A percentile compares a stretch with the other conserved stretches of the same genome.
These are phyloP conservation scores for Drosophila tropicalis DNA, from an alignment of 1,140 invertebrate genomes.

Conservation along the genomic window DNA sequence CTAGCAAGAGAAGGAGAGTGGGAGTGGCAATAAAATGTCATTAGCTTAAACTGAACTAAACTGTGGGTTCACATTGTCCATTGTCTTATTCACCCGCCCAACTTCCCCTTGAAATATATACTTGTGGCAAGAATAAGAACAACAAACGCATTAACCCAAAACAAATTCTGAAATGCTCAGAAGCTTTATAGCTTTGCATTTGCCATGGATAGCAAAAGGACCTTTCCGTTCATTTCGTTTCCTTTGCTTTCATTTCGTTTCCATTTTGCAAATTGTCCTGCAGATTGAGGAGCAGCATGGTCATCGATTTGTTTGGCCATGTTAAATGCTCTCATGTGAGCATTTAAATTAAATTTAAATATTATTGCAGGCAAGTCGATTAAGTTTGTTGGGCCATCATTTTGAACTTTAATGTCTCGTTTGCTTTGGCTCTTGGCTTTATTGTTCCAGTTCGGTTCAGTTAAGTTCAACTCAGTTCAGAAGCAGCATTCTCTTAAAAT, in stretches of 20 bases:
- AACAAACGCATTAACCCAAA: slow-evolving; percentile 64
- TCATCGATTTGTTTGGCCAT: slow-evolving; percentile 71
- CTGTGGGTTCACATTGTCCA: slow-evolving; percentile 44
- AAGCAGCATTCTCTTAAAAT: slow-evolving; percentile 31
- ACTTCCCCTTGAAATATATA: slow-evolving; percentile 35
- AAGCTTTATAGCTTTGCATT: slow-evolving; percentile 61
- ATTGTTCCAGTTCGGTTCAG: slow-evolving; percentile 39
- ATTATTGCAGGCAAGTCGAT: slow-evolving; percentile 81
- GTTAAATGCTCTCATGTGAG: slow-evolving; percentile 74
- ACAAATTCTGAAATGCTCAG: slow-evolving; percentile 30
- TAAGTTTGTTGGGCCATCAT: slow-evolving; percentile 72
- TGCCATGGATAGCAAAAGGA: slow-evolving; percentile 42
- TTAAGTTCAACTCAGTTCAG: not conserved
- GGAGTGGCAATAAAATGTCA: slow-evolving; percentile 57
- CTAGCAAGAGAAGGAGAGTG: not conserved
- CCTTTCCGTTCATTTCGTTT: slow-evolving; percentile 41
- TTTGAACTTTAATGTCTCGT: slow-evolving; percentile 71
- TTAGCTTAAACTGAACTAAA: slow-evolving; percentile 42
- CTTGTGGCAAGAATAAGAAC: slow-evolving; percentile 34
- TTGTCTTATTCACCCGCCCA: too few relatives aligned
- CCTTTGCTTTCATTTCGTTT: slow-evolving; percentile 21
- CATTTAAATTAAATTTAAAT: slow-evolving; percentile 83
- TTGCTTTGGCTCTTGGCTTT: slow-evolving; percentile 45
- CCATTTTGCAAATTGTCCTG: slow-evolving; percentile 69
- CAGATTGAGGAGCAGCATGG: slow-evolving; percentile 56